Base-by-base conservation (phyloP, 1,140 invertebrate species). In the Zelostemma sp. region DNA sequence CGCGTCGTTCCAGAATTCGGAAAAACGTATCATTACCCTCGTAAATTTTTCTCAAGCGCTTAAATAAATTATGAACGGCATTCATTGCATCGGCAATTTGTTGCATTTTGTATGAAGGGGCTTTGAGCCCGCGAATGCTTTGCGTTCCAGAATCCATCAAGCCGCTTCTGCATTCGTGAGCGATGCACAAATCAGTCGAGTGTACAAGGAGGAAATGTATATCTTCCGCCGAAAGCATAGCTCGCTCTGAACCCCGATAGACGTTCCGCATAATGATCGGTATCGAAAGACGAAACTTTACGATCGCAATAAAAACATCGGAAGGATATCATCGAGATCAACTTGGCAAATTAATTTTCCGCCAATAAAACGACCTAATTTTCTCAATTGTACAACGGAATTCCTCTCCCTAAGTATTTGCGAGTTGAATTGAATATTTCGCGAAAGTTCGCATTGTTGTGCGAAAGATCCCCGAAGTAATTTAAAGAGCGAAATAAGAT, bases 211-310 rank as follows among this genome's bases (percentile, higher is more conserved):
- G 56, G 55, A 69, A 63, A 69, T 57, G 59, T 69, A 69, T 59
- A 69, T 59, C 67, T 60, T 64, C 61, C 56, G 38, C 60, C 43
- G 46, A 69, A 69, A 21, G 67, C 60, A 6, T 11, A 64, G 51
- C 62, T 60, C 59, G 56, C 62, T 59, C 59, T 62, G 65, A 68
- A 68, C 46, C 60, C 49, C 45, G 66, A 63, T 59, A 59, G 62
- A 63, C 59, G 66, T 68, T 68, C 62, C 59, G 59, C 66, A 61
- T 68, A 68, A 68, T 55, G 66, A 68, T 63, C 58, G 62, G 55
- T 46, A 35, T 58, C 48, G 58, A 48, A 54, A 51, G 56, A 58
- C 66, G 62, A 68, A 55, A 68, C 65, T 62, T 33, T 46, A 31
- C 51, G 50, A 67, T 59, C 57, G 57, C 56, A 60, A 67, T 53